Evolutionary conservation across 2,113 vertebrate genomes (phyloP), one percentile per base, ranked within the genome.

Genomic region (Apeltes quadracus): DNA sequence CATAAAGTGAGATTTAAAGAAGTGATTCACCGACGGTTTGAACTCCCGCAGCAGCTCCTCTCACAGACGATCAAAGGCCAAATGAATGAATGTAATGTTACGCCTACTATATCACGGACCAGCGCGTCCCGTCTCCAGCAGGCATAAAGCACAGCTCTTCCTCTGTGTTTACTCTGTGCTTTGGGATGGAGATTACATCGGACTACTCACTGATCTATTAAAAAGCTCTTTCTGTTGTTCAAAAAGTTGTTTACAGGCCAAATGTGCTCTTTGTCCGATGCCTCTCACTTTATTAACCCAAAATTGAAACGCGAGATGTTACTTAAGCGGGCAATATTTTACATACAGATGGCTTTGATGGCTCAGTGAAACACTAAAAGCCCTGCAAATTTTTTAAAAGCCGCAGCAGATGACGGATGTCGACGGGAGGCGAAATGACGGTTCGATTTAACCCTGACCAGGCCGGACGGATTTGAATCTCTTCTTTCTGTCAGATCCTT

Each of bases 321-420:
- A 8, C 63, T 56, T 29, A 38, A 62, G 70, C 54, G 71, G 69
- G 22, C 9, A 44, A 68, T 76, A 48, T 58, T 27, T 46, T 29
- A 22, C 3, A 0, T 6, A 62, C 12, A 7, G 27, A 48, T 18
- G 27, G 46, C 25, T 70, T 23, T 62, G 62, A 72, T 46, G 2
- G 68, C 53, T 15, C 34, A 1, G 22, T 3, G 12, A 3, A 51
- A 56, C 83, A 32, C 69, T 86, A 80, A 84, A 70, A 86, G 76
- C 76, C 69, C 57, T 48, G 61, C 62, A 84, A 74, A 86, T 80
- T 86, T 76, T 84, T 88, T 88, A 82, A 84, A 78, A 88, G 84
- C 76, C 43, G 8, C 74, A 65, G 5, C 61, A 43, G 61, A 71
- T 64, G 72, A 81, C 10, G 57, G 75, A 76, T 76, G 79, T 10